Percentiles rank a stretch among this genome's conserved stretches.
These are phyloP conservation scores for Urocynchramus pylzowi DNA, from an alignment of 2,113 vertebrate species.

Conservation along the genomic window DNA sequence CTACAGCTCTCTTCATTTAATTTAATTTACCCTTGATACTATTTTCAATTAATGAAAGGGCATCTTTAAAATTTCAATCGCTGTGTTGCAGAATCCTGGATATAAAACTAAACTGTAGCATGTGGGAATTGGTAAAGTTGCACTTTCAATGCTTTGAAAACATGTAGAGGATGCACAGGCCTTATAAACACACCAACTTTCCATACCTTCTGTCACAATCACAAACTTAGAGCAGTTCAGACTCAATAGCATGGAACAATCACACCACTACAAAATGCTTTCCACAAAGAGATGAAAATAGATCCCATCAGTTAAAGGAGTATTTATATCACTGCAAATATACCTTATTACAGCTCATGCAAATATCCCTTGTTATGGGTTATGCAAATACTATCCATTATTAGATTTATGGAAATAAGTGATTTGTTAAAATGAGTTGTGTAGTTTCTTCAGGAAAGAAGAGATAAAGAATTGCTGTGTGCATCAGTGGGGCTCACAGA, in stretches of 20 bases:
- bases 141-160: neutral
- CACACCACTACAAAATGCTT: neutral
- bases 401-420: neutral
- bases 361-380: neutral
- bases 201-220: neutral
- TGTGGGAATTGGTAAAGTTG: neutral
- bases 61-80: neutral
- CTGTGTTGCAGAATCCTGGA: neutral
- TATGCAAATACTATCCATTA: neutral
- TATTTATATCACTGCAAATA: neutral
- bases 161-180: neutral
- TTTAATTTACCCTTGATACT: neutral
- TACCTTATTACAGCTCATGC: neutral
- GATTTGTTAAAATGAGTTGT: neutral
- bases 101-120: neutral
- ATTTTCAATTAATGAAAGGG: neutral
- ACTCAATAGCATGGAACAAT: neutral
- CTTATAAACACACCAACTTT: neutral
- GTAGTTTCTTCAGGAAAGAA: neutral
- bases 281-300: neutral
- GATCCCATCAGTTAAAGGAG: neutral
- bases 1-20: neutral
- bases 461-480: neutral
- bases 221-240: neutral
- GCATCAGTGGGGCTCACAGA: neutral